These are phyloP conservation scores for Junco hyemalis DNA, from an alignment of 2,113 vertebrate species.

Conservation along the genomic window DNA sequence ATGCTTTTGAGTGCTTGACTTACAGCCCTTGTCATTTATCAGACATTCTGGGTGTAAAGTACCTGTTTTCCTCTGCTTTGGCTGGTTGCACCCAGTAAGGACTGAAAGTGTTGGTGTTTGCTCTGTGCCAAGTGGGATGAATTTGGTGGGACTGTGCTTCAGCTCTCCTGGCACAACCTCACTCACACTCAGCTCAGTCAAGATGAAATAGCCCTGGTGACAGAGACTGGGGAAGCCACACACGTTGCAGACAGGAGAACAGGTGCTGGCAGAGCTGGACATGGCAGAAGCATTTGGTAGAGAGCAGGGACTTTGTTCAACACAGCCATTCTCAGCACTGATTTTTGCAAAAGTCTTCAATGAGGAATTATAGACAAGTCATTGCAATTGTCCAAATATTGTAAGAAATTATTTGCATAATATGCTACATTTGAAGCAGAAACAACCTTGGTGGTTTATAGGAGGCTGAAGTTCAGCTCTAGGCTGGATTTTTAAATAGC, in stretches of 20 bases:
- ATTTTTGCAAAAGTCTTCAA: neutral
- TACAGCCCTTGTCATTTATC: neutral
- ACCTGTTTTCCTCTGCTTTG: neutral
- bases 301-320: neutral
- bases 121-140: neutral
- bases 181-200: neutral
- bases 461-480: neutral
- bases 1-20: neutral
- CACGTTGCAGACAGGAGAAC: rapidly evolving
- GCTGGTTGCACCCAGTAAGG: neutral
- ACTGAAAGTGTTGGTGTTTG: neutral
- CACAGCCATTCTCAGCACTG: neutral
- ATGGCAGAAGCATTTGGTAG: neutral
- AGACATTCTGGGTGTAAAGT: neutral
- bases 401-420: conserved; percentile 45
- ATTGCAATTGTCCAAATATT: neutral
- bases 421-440: neutral
- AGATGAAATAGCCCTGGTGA: neutral
- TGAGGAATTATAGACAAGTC: neutral
- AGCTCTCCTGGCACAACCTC: neutral
- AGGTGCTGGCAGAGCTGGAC: rapidly evolving
- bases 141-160: neutral
- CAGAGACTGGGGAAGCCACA: neutral
- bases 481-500: conserved; percentile 33
- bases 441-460: neutral